phyloP scores from a whole-genome alignment of 2,113 vertebrate genomes.

The Oncorhynchus keta region DNA sequence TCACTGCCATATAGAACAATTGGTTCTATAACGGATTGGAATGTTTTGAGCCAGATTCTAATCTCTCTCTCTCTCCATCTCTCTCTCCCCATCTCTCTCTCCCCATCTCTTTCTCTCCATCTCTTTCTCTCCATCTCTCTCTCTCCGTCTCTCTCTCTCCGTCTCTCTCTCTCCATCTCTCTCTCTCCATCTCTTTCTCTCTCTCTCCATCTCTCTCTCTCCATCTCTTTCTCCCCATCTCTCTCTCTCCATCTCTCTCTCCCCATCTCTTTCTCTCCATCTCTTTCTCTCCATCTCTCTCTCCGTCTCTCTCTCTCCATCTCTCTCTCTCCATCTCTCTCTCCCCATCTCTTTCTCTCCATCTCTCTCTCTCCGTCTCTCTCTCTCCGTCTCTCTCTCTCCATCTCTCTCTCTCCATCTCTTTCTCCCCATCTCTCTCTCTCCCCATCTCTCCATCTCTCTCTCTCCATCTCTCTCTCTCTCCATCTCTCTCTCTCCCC shows the following conservation, averaged over 20 bases:
- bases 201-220: too few species aligned
- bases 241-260: background rate
- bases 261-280: too few species aligned
- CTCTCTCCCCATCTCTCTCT: background rate
- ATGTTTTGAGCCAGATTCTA: too few species aligned
- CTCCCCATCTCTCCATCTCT: background rate
- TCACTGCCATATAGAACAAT: too few species aligned
- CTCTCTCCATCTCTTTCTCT: too few species aligned
- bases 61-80: background rate
- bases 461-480: background rate
- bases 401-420: background rate
- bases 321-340: background rate
- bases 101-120: background rate
- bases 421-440: background rate
- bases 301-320: accelerated
- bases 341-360: background rate
- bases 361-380: background rate
- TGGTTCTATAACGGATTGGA: too few species aligned
- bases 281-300: background rate
- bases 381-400: background rate
- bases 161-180: too few species aligned
- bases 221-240: background rate
- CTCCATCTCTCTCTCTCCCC: background rate
- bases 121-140: too few species aligned
- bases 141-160: too few species aligned